Conservation (phyloP, 2,888 invertebrate genomes). For the Drosophila acutilabella region DNA sequence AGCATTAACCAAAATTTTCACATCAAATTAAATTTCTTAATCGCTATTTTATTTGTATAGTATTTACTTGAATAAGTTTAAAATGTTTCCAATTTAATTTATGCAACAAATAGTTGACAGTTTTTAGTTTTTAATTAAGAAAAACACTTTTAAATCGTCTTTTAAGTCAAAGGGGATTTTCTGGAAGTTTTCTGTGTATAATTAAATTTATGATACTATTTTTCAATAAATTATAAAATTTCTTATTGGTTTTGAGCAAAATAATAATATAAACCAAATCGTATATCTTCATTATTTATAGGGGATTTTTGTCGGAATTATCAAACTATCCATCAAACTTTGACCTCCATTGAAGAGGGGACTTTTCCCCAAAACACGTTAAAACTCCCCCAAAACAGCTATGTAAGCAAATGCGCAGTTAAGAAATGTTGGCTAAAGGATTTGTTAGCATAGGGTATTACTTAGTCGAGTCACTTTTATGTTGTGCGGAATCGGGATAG, state of each 20-base stretch:
- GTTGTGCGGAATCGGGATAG: slow-evolving; percentile 3
- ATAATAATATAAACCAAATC: background rate
- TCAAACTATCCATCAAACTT: background rate
- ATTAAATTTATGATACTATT: background rate
- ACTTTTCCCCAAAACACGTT: background rate
- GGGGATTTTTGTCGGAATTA: background rate
- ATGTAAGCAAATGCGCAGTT: too few species aligned
- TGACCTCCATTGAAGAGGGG: background rate
- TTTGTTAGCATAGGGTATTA: slow-evolving; percentile 24
- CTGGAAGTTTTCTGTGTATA: background rate
- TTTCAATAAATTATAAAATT: background rate
- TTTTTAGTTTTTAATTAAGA: background rate
- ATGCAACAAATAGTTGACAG: too few species aligned
- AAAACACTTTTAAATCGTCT: background rate
- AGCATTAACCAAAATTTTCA: too few species aligned
- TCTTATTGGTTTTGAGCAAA: background rate
- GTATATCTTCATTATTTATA: background rate
- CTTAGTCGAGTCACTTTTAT: slow-evolving; percentile 5
- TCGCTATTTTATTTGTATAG: too few species aligned
- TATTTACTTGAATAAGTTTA: too few species aligned
- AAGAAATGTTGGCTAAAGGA: too few species aligned
- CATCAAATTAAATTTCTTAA: too few species aligned
- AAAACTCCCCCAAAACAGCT: too few species aligned
- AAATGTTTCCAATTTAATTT: too few species aligned
- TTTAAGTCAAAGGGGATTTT: background rate